Base-by-base conservation (phyloP, 1,140 invertebrate genomes). In the Andrena cerasifolii region DNA sequence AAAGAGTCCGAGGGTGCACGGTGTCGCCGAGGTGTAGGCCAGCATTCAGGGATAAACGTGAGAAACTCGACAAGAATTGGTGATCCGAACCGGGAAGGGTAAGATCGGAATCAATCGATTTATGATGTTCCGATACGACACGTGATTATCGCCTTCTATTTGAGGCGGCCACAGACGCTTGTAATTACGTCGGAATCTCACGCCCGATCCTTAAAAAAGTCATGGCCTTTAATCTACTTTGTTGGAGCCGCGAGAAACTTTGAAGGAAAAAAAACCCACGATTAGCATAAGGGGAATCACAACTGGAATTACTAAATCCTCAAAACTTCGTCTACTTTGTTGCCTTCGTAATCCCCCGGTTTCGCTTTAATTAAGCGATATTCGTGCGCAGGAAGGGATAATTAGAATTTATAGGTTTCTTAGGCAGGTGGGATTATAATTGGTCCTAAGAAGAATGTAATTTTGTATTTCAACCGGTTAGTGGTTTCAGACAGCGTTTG, bases 281-380 rank as follows among this genome's bases (percentile, higher is more conserved):
- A 75, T 75, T 68, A 58, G 28, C 63, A 68, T 68, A 75, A 56
- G 28, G 40, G 33, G 58, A 75, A 68, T 75, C 68, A 75, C 61
- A 75, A 45, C 62, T 65, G 14, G n/a, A 31, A 36, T 51, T 62
- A 51, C 58, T 73, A 36, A 73, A 51, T 73, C 45, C 45, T 28
- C 43, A 21, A 21, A 53, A 53, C 24, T 73, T 65, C 31, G 36
- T 63, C 12, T 31, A 54, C 33, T 12, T 43, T 24, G 49, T 53
- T 31, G 28, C 31, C 40, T 28, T 24, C 63, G 54, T 75, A 75
- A 68, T 68, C 28, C 51, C 16, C n/a, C 21, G 45, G 67, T 33
- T 24, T 43, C 66, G 51, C 28, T 54, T 74, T 75, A 75, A 75
- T 75, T 68, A 58, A 75, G 24, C 28, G 51, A 68, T 54, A 24